Conservation (phyloP, 2,888 invertebrate genomes). For the Venusia cambrica region DNA sequence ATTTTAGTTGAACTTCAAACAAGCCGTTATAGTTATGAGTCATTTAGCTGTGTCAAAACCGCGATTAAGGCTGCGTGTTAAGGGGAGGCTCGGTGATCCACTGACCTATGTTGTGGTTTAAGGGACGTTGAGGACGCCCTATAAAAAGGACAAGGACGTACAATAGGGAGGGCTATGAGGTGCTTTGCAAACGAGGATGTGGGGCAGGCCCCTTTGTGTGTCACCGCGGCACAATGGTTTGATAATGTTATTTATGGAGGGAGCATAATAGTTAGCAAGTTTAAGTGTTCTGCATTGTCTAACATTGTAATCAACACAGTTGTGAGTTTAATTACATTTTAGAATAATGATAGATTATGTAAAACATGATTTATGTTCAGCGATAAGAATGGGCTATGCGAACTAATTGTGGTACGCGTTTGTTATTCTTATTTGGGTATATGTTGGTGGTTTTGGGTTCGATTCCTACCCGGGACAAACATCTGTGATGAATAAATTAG, state of each 20-base stretch:
- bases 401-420: too few relatives aligned
- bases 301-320: slow-evolving; percentile 2
- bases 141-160: slow-evolving; percentile 3
- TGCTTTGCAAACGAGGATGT: too few relatives aligned
- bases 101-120: slow-evolving; percentile 17
- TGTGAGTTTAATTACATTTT: background rate
- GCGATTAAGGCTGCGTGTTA: background rate
- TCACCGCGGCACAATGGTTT: slow-evolving; percentile 1
- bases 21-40: too few relatives aligned
- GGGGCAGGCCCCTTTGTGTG: slow-evolving; percentile 12
- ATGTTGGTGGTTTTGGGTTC: too few relatives aligned
- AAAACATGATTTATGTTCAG: too few relatives aligned
- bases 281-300: slow-evolving; percentile 1
- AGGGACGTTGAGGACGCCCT: slow-evolving; percentile 6
- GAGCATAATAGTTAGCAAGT: background rate
- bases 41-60: slow-evolving; percentile 2
- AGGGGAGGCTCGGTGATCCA: slow-evolving; percentile 3
- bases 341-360: too few relatives aligned
- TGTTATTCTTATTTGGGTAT: too few relatives aligned
- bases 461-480: too few relatives aligned
- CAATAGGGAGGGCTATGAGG: background rate
- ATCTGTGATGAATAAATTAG: too few relatives aligned
- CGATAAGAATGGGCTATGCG: too few relatives aligned
- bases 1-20: too few relatives aligned
- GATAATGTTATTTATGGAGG: slow-evolving; percentile 6